Conservation (phyloP, 1,140 invertebrate species). For the Sitodiplosis mosellana region DNA sequence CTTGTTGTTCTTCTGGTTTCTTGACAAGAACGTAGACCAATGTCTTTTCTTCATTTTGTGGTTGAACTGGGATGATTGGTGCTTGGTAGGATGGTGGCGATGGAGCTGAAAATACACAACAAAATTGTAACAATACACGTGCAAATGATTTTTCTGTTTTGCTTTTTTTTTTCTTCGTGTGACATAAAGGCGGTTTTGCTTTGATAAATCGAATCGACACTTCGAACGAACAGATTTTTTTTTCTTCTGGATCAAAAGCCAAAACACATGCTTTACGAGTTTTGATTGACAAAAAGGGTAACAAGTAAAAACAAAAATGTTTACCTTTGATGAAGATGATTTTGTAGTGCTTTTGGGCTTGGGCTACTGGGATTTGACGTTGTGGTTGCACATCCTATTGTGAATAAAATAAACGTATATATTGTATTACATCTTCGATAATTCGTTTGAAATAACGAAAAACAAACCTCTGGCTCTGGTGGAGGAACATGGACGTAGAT, state of each 20-base stretch:
- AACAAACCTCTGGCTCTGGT: conserved; percentile 42
- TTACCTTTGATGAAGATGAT: conserved; percentile 65
- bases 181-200: too few relatives aligned
- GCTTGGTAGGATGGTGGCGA: conserved; percentile 53
- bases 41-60: conserved; percentile 74
- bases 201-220: too few relatives aligned
- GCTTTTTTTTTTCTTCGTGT: too few relatives aligned
- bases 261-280: too few relatives aligned
- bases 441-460: neutral
- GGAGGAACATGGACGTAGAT: conserved; percentile 66
- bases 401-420: too few relatives aligned
- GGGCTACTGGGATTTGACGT: conserved; percentile 32
- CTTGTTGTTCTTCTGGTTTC: conserved; percentile 61
- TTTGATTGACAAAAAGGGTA: too few relatives aligned
- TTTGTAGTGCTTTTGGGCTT: conserved; percentile 68
- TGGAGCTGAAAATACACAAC: conserved; percentile 30
- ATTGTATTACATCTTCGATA: neutral
- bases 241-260: too few relatives aligned
- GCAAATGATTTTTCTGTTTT: too few relatives aligned
- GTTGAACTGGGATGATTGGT: conserved; percentile 50
- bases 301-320: too few relatives aligned
- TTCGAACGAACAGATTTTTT: too few relatives aligned
- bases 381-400: conserved; percentile 38
- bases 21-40: conserved; percentile 74
- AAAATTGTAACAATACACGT: too few relatives aligned